A percentile compares a stretch with the other conserved stretches of the same genome.
Conservation (phyloP, 1,140 invertebrate species). For the Cotesia chilonis region DNA sequence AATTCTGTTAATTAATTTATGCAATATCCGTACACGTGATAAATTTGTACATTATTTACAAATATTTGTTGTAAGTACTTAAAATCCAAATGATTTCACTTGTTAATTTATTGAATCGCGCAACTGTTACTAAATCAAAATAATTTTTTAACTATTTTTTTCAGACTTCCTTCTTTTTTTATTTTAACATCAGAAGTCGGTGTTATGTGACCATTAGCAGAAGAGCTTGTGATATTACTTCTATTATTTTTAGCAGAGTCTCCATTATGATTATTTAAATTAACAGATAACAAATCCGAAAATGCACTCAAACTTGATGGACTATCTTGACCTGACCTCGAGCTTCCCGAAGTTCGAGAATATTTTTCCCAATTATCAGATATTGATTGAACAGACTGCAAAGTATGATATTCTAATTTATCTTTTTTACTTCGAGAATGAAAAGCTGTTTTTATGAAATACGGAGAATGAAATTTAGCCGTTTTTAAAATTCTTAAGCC, state of each 20-base stretch:
- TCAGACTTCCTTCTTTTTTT: slow-evolving; percentile 66
- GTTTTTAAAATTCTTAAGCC: slow-evolving; percentile 43
- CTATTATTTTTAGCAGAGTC: slow-evolving; percentile 53
- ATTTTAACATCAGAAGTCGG: slow-evolving; percentile 61
- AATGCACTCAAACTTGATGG: slow-evolving; percentile 15
- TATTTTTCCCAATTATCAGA: slow-evolving; percentile 57
- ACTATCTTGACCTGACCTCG: slow-evolving; percentile 39
- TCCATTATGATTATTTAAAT: slow-evolving; percentile 56
- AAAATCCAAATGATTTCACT: no score
- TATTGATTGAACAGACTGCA: slow-evolving; percentile 37
- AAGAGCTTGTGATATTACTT: slow-evolving; percentile 60
- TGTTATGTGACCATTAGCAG: slow-evolving; percentile 60
- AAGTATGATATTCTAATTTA: slow-evolving; percentile 58
- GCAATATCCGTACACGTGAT: no score
- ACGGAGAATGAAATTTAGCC: slow-evolving; percentile 69
- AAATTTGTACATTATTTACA: no score
- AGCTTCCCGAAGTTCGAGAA: slow-evolving; percentile 42
- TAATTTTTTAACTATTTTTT: slow-evolving; percentile 74
- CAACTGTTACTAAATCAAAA: slow-evolving; percentile 65
- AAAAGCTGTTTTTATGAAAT: slow-evolving; percentile 72
- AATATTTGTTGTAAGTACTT: no score
- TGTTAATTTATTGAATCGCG: no score
- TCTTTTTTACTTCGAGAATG: slow-evolving; percentile 62
- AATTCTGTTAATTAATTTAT: no score
- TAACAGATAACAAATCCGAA: slow-evolving; percentile 1